Base-by-base conservation (phyloP, 37 sponge, comb jelly and placozoan genomes). In the Spongilla lacustris region DNA sequence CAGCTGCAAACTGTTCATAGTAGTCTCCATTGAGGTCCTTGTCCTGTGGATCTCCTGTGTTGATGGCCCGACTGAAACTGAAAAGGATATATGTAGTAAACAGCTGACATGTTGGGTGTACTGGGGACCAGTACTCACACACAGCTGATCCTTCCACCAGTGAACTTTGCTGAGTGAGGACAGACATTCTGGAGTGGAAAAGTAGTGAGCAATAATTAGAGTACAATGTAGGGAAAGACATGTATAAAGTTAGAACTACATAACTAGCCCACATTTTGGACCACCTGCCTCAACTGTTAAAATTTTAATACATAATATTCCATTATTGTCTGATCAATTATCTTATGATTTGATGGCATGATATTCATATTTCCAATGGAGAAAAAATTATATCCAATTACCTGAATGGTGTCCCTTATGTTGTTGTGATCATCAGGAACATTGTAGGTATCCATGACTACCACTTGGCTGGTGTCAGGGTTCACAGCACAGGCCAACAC, bases 1-100 rank as follows among this genome's bases (percentile, higher is more conserved):
- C 58, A 58, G 58, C 58, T 58, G 58, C 58, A 58, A 58, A 58
- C 58, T 58, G 58, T 58, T 58, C 58, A 58, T 58, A 58, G 58
- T 58, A 58, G 58, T 58, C 19, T 58, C 58, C 58, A 58, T 58
- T 58, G 1, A 58, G 58, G 58, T 58, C 58, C 58, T 58, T 58
- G 58, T 58, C 58, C 58, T 58, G 58, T 58, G 58, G 58, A 58
- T 58, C 58, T 58, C 21, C 58, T 58, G 58, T 58, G 58, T 58
- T 58, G 58, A 58, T 58, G 58, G 58, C 58, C 1, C 58, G 58
- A 58, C 58, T 58, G 58, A 58, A 58, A 58, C 58, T 58, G 58
- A 58, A 58, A 46, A 17, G 58, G 58, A 14, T 58, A 17, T 58
- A 19, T 58, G 19, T 6, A 41, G 6, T 9, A 41, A 41, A 6